These are phyloP conservation scores for Drosophila kepulauana DNA, from an alignment of 1,140 invertebrate species.

Conservation along the genomic window DNA sequence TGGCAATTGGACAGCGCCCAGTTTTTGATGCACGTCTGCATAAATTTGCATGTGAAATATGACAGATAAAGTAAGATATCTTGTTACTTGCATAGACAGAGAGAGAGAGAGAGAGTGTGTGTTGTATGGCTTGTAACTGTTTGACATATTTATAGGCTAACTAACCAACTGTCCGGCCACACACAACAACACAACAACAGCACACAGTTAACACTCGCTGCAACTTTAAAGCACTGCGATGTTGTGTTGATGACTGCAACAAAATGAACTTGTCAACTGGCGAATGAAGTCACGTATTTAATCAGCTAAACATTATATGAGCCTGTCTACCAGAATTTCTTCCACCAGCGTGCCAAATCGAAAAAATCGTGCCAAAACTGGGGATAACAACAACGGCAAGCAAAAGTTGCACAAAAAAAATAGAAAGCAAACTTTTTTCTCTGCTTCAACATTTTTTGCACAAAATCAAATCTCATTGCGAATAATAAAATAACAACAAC, in stretches of 20 bases:
- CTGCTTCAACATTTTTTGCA: constrained; percentile 42
- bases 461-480: constrained; percentile 77
- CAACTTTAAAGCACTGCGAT: constrained; percentile 39
- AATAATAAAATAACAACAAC: constrained; percentile 30
- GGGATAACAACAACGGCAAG: constrained; percentile 6
- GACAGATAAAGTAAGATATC: constrained; percentile 42
- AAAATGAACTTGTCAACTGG: constrained; percentile 62
- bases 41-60: constrained; percentile 51
- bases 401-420: constrained; percentile 18
- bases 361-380: constrained; percentile 1
- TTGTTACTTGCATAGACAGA: constrained; percentile 26
- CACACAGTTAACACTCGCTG: background rate
- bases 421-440: background rate
- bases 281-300: constrained; percentile 83
- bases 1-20: constrained; percentile 28
- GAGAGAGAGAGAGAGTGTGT: no score
- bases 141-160: constrained; percentile 34
- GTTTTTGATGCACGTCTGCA: constrained; percentile 25
- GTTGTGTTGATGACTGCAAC: constrained; percentile 36
- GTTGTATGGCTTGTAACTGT: constrained; percentile 2
- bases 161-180: background rate
- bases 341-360: background rate
- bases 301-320: constrained; percentile 75
- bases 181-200: background rate
- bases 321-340: constrained; percentile 35